A percentile compares a stretch with the other conserved stretches of the same genome.
Conservation (phyloP, 1,140 invertebrate species). For the Lerema accius region DNA sequence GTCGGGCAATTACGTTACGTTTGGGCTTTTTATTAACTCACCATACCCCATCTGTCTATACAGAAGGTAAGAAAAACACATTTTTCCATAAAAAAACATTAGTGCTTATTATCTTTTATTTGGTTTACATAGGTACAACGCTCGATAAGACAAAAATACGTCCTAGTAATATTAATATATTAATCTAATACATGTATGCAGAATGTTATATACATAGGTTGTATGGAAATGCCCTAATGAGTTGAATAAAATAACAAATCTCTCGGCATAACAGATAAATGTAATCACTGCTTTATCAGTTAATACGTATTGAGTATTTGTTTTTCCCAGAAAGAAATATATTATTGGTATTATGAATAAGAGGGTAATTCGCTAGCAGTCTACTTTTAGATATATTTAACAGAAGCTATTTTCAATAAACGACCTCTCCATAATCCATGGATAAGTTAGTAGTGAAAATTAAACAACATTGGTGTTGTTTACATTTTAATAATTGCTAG, state of each 20-base stretch:
- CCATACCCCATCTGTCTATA: no score
- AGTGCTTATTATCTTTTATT: constrained; percentile 20
- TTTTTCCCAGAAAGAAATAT: not conserved
- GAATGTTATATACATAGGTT: not conserved
- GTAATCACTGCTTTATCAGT: not conserved
- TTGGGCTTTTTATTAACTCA: no score
- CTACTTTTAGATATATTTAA: no score
- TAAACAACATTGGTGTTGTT: no score
- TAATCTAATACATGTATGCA: not conserved
- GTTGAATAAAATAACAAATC: not conserved
- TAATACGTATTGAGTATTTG: not conserved
- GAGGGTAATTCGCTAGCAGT: no score
- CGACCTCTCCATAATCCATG: no score
- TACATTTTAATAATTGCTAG: no score
- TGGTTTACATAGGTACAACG: constrained; percentile 23
- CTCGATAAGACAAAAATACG: constrained; percentile 6
- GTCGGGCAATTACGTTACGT: no score
- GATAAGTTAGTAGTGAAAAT: no score
- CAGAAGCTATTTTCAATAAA: no score
- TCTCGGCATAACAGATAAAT: not conserved
- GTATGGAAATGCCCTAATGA: not conserved
- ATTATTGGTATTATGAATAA: no score
- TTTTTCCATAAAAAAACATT: constrained; percentile 1
- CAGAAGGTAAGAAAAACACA: no score
- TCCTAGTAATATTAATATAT: not conserved